Evolutionary conservation across 2,888 invertebrate genomes (phyloP).

Genomic region (Platycnemis pennipes): DNA sequence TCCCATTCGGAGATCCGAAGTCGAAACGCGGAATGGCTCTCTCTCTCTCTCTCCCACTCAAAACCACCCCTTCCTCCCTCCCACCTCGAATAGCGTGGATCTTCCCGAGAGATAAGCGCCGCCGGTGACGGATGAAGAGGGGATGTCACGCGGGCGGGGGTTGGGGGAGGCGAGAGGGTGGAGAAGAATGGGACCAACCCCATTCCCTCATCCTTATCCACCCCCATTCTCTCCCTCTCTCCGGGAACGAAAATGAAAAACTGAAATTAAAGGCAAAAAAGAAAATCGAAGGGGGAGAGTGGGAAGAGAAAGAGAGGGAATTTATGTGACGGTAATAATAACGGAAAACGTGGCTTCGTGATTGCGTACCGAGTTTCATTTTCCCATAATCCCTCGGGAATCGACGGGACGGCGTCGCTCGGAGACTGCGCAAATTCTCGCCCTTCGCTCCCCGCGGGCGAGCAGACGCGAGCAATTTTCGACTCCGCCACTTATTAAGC

Average conservation of each 20-base stretch:
- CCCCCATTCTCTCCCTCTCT: no score
- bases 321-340: not conserved
- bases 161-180: not conserved
- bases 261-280: not conserved
- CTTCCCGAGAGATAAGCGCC: not conserved
- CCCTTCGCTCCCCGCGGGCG: not conserved
- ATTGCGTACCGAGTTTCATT: not conserved
- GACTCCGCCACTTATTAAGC: not conserved
- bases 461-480: not conserved
- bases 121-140: not conserved
- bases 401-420: not conserved
- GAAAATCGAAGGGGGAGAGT: not conserved
- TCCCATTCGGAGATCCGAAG: no score
- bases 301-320: not conserved
- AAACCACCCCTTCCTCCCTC: not conserved
- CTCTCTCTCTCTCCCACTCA: not conserved
- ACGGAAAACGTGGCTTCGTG: constrained; percentile 17
- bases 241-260: not conserved
- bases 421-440: not conserved
- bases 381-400: not conserved
- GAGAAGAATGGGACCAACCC: not conserved
- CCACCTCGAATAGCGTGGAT: not conserved
- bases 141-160: not conserved
- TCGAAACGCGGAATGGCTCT: not conserved
- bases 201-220: no score